These are phyloP conservation scores for Mantis religiosa DNA, from an alignment of 2,888 invertebrate species.

Conservation along the genomic window DNA sequence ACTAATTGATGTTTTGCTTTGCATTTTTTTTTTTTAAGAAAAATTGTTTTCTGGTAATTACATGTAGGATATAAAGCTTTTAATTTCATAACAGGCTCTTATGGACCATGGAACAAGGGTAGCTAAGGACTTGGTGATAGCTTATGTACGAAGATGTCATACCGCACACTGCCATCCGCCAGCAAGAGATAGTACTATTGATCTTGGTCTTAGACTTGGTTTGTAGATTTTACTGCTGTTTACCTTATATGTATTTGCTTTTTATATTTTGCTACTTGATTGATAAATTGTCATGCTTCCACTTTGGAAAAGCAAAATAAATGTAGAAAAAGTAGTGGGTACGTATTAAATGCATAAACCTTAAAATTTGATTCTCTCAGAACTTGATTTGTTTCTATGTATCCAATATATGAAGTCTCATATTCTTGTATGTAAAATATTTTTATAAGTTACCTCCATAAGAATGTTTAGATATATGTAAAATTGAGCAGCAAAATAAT, in stretches of 20 bases:
- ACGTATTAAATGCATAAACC: too few species aligned
- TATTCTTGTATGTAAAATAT: too few species aligned
- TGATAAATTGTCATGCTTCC: too few species aligned
- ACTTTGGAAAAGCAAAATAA: too few species aligned
- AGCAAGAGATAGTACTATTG: constrained; percentile 28
- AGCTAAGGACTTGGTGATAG: constrained; percentile 42
- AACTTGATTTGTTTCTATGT: too few species aligned
- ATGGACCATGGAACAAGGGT: constrained; percentile 61
- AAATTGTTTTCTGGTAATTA: background rate
- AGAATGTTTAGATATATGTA: too few species aligned
- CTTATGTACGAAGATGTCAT: constrained; percentile 32
- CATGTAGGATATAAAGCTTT: background rate
- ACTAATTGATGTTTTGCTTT: too few species aligned
- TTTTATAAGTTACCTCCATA: too few species aligned
- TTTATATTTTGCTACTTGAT: background rate
- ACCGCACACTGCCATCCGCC: constrained; percentile 1
- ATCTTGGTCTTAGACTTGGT: constrained; percentile 34
- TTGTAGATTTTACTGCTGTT: constrained; percentile 1
- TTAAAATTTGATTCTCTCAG: too few species aligned
- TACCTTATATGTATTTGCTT: background rate
- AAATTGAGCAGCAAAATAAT: background rate
- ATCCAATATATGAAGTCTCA: too few species aligned
- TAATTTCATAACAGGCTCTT: background rate
- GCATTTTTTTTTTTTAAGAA: background rate
- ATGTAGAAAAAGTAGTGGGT: too few species aligned